Evolutionary conservation across 2,113 vertebrate genomes (phyloP), one percentile per base, ranked within the genome.

Genomic region (Meleagris gallopavo): DNA sequence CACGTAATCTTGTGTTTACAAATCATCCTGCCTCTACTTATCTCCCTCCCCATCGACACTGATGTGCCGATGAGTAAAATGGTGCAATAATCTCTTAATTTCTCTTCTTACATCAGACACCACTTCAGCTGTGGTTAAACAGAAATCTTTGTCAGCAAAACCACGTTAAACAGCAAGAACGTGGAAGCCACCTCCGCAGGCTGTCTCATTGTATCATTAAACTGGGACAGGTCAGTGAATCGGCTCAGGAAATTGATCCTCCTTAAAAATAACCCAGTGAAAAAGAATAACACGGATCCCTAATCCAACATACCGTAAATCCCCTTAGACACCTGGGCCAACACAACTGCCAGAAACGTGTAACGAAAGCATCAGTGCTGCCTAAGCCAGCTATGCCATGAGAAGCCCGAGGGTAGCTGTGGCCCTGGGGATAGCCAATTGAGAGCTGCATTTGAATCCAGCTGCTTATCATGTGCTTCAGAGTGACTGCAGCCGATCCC

Each of bases 381-480:
- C 30, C n/a, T 20, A 66, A 62, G 52, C 41, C 32, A 82, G 46
- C 30, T 71, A 21, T 0, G 1, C 11, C 11, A 9, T 1, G 6
- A 64, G 64, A 50, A 69, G 18, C 4, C 54, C 1, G 7, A 9
- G 13, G 25, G 54, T 16, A 74, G 50, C 40, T 36, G 20, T 77
- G 76, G 4, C 70, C 30, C 40, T 11, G 6, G 4, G 22, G 77
- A 29, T 0, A 54, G 17, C 40, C 50, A 50, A 50, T 27, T 41
- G 36, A 45, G 18, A 45, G 38, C 21, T 6, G 6, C 4, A 24
- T 45, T 34, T 64, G 41, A 55, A 71, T 45, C 54, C 46, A 54
- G 2, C 13, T 0, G 0, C 3, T 1, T 9, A 32, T 34, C 6
- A 3, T 5, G 1, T 4, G 5, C 34, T 48, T 5, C 1, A 1